Percentiles rank a stretch among this genome's conserved stretches.
These are phyloP conservation scores for Penaeus japonicus DNA, from an alignment of 1,140 invertebrate genomes.

Conservation along the genomic window DNA sequence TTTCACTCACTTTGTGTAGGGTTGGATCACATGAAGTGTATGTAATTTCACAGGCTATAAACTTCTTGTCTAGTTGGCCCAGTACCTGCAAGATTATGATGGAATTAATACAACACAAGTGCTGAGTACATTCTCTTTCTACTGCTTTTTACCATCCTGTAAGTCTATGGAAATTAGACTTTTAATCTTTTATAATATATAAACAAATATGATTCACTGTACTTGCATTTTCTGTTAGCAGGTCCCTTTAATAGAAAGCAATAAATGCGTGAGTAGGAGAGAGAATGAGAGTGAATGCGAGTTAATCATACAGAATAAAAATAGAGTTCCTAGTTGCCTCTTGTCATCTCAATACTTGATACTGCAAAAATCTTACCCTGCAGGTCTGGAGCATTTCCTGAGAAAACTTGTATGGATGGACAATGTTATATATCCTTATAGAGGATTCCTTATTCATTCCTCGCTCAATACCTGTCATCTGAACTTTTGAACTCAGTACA, in stretches of 20 bases:
- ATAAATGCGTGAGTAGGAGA: too few species aligned
- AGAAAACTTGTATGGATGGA: constrained; percentile 42
- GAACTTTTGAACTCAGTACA: constrained; percentile 1
- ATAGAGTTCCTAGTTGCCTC: background rate
- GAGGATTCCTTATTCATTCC: background rate
- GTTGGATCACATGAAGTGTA: background rate
- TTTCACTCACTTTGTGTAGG: constrained; percentile 53
- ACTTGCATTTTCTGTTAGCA: too few species aligned
- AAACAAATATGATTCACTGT: too few species aligned
- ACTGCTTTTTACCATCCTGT: too few species aligned
- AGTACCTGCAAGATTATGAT: constrained; percentile 66
- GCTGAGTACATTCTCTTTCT: too few species aligned
- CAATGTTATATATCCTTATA: constrained; percentile 37
- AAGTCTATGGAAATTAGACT: too few species aligned
- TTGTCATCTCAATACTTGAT: background rate
- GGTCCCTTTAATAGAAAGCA: too few species aligned
- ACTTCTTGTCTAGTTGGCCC: constrained; percentile 75
- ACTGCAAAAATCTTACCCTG: background rate
- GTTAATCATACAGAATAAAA: too few species aligned
- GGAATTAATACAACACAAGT: background rate
- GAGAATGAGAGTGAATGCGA: too few species aligned
- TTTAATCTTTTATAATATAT: too few species aligned
- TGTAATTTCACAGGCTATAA: constrained; percentile 69
- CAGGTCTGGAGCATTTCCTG: constrained; percentile 40
- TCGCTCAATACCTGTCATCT: background rate